Conservation (phyloP, 2,888 invertebrate genomes). For the Cryptus armator region DNA sequence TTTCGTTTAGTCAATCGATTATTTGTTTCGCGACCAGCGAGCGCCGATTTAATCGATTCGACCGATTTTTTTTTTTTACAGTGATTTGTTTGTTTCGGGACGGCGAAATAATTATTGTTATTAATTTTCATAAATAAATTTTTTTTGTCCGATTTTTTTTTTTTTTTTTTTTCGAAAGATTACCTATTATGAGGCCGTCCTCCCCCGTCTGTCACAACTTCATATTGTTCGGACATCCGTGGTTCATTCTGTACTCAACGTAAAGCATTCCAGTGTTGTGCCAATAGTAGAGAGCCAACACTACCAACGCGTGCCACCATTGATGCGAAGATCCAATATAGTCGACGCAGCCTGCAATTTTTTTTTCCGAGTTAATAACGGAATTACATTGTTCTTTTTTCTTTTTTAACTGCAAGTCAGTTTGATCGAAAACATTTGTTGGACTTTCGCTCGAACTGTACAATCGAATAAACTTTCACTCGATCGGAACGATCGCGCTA, state of each 20-base stretch:
- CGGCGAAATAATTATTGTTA: neutral
- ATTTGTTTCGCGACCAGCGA: no score
- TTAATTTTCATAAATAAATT: no score
- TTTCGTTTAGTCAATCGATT: no score
- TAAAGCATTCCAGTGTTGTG: conserved; percentile 95
- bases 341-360: conserved; percentile 90
- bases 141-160: no score
- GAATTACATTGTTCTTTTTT: neutral
- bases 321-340: conserved; percentile 98
- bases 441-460: neutral
- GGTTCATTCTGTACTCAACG: conserved; percentile 92
- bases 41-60: no score
- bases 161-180: neutral
- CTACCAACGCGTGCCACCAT: conserved; percentile 98
- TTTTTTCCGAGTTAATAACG: conserved; percentile 7
- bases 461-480: neutral
- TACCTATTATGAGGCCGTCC: conserved; percentile 82
- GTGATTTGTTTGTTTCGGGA: no score
- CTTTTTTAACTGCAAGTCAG: neutral
- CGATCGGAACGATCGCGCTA: neutral
- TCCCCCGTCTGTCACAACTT: conserved; percentile 87
- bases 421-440: neutral
- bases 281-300: conserved; percentile 97
- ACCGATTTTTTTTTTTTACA: no score
- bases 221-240: conserved; percentile 90